These are phyloP conservation scores for Sesamia nonagrioides DNA, from an alignment of 1,140 invertebrate genomes.

Conservation along the genomic window DNA sequence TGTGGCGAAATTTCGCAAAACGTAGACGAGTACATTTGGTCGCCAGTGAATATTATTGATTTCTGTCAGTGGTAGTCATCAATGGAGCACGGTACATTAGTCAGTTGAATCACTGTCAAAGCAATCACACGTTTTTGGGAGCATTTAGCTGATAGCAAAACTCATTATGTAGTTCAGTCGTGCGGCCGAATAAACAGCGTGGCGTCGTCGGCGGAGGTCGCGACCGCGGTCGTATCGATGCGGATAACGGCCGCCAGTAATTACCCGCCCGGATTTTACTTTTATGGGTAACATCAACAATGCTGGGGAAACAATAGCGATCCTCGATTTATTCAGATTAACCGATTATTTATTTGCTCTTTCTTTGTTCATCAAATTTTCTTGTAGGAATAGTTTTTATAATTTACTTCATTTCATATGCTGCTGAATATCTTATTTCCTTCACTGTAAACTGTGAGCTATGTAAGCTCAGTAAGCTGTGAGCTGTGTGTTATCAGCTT, in stretches of 20 bases:
- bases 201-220: slow-evolving; percentile 5
- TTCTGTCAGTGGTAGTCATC: slow-evolving; percentile 30
- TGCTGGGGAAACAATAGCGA: slow-evolving; percentile 21
- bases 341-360: slow-evolving; percentile 52
- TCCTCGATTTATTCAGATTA: slow-evolving; percentile 47
- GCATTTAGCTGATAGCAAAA: slow-evolving; percentile 39
- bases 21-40: neutral
- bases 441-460: too few species aligned
- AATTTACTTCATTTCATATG: neutral
- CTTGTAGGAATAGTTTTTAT: neutral
- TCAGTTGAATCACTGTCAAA: slow-evolving; percentile 43
- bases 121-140: slow-evolving; percentile 39
- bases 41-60: slow-evolving; percentile 10
- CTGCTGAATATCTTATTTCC: neutral
- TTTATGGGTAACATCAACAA: slow-evolving; percentile 56
- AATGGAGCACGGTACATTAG: slow-evolving; percentile 21
- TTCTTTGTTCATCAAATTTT: neutral
- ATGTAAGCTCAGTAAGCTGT: too few species aligned
- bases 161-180: slow-evolving; percentile 52
- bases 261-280: slow-evolving; percentile 60
- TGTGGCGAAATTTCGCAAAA: neutral
- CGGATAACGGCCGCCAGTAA: slow-evolving; percentile 55
- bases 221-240: slow-evolving; percentile 46
- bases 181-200: slow-evolving; percentile 47
- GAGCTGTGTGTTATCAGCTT: too few species aligned